Conservation (phyloP, 2,113 vertebrate species). For the Smithornis capensis region DNA sequence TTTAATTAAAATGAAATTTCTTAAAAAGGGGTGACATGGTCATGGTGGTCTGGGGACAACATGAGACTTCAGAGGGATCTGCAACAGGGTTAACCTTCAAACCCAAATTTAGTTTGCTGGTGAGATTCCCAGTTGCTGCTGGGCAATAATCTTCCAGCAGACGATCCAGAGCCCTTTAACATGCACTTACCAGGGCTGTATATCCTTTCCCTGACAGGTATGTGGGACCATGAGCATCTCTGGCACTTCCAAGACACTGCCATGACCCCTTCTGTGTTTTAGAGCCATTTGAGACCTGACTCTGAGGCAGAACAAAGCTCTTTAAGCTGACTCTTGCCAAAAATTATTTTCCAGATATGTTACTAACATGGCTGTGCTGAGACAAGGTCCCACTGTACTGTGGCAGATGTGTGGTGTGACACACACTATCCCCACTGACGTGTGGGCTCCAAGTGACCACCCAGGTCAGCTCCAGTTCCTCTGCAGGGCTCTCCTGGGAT, state of each 20-base stretch:
- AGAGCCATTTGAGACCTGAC: not conserved
- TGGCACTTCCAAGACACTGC: not conserved
- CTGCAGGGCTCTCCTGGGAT: not conserved
- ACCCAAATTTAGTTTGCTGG: not conserved
- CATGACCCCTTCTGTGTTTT: not conserved
- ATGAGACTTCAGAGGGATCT: not conserved
- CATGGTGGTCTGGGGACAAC: not conserved
- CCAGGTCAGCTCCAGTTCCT: not conserved
- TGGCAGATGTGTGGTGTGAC: not conserved
- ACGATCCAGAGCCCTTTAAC: not conserved
- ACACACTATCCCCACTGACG: not conserved
- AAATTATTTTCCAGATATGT: not conserved
- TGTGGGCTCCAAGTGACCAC: accelerated
- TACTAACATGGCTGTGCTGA: not conserved
- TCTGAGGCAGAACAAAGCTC: not conserved
- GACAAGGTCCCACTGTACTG: conserved; percentile 11
- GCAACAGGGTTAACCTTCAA: not conserved
- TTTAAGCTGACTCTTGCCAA: conserved; percentile 3
- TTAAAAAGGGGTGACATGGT: accelerated
- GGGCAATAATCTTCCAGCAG: not conserved
- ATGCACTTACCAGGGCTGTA: not conserved
- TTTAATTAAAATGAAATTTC: not conserved
- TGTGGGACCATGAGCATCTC: accelerated
- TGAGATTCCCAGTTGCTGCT: not conserved
- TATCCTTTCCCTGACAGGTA: not conserved